These are phyloP conservation scores for Lasaia peninsularis DNA, from an alignment of 1,140 invertebrate species.

Conservation along the genomic window DNA sequence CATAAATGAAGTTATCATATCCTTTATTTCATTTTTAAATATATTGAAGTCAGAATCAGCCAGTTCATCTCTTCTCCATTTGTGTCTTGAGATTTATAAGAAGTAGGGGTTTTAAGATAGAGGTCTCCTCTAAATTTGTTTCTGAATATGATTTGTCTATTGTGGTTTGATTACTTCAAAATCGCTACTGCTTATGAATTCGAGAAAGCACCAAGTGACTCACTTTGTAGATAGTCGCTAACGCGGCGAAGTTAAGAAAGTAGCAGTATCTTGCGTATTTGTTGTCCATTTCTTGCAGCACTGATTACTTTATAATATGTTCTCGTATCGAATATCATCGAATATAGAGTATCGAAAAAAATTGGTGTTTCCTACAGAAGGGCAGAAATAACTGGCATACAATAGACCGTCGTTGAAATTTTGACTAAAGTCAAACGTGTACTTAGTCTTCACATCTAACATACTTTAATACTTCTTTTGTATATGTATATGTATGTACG, in stretches of 20 bases:
- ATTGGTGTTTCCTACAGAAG: no score
- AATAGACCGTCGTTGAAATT: no score
- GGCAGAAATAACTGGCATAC: no score
- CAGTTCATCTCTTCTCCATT: neutral
- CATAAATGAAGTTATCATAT: conserved; percentile 2
- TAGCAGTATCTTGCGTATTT: neutral
- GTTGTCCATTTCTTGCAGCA: neutral
- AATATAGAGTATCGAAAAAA: no score
- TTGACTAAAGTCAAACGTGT: no score
- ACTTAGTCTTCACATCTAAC: no score
- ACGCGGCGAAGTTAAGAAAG: neutral
- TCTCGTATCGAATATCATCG: no score
- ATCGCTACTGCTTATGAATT: no score
- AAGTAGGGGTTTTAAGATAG: neutral
- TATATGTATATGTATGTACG: no score
- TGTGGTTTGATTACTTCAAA: neutral
- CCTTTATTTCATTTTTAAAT: conserved; percentile 1
- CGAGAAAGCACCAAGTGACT: neutral
- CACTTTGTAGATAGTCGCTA: neutral
- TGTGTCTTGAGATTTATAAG: no score
- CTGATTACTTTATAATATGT: neutral
- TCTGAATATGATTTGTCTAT: neutral
- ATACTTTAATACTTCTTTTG: no score
- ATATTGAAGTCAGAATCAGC: neutral
- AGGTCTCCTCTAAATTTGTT: neutral